A percentile compares a stretch with the other conserved stretches of the same genome.
Evolutionary conservation across 2,113 vertebrate species (phyloP).

Genomic region (Numida meleagris): DNA sequence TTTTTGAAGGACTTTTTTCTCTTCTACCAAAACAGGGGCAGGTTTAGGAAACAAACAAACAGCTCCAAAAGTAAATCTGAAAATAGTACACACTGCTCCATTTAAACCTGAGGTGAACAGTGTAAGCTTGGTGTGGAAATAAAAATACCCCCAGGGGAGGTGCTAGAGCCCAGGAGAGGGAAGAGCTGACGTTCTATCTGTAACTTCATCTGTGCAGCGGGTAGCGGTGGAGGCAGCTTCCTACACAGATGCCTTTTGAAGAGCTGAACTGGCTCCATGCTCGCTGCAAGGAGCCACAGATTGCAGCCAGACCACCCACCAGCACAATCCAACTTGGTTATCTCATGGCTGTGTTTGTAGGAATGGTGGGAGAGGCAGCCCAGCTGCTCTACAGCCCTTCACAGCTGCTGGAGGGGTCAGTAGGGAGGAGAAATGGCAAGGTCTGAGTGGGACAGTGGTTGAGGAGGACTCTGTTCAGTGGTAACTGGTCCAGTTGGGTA

Average conservation of each 20-base stretch:
- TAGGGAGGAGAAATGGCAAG: fast-evolving
- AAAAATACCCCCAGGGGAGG: not conserved
- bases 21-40: not conserved
- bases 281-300: not conserved
- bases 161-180: not conserved
- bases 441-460: not conserved
- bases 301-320: not conserved
- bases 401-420: fast-evolving
- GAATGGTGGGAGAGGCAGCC: not conserved
- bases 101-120: not conserved
- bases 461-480: fast-evolving
- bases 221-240: not conserved
- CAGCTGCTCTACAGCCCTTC: not conserved
- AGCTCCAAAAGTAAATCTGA: not conserved
- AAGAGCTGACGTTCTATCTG: not conserved
- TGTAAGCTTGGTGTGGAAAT: not conserved
- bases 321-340: fast-evolving
- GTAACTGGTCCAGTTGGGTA: not conserved
- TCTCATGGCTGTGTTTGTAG: not conserved
- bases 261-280: fast-evolving
- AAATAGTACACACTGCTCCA: not conserved
- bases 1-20: not conserved
- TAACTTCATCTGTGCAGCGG: not conserved
- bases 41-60: not conserved
- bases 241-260: not conserved